Conservation (phyloP, 2,113 vertebrate species). For the Speoplatyrhinus poulsoni region DNA sequence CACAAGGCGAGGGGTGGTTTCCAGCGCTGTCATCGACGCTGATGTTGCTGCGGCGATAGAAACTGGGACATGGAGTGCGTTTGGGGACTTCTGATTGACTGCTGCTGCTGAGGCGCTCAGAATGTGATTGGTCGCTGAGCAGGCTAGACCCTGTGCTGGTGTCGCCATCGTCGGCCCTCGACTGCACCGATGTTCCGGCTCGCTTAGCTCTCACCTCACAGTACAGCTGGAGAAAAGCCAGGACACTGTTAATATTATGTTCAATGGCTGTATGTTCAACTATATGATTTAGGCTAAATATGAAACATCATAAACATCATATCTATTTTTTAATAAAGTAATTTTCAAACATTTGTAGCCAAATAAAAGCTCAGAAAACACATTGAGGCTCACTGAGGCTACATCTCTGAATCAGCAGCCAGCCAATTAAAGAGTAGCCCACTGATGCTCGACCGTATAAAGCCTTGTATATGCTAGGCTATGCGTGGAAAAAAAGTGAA, state of each 20-base stretch:
- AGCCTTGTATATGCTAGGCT: not conserved
- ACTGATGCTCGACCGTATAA: no score
- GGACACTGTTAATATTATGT: not conserved
- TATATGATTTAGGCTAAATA: no score
- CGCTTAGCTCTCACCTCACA: slow-evolving; percentile 88
- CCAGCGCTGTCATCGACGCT: slow-evolving; percentile 4
- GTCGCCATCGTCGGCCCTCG: slow-evolving; percentile 48
- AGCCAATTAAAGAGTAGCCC: slow-evolving; percentile 31
- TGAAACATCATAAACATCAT: no score
- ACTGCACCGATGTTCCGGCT: slow-evolving; percentile 70
- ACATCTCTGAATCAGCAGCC: slow-evolving; percentile 19
- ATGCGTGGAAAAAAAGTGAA: not conserved
- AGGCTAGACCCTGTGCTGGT: slow-evolving; percentile 66
- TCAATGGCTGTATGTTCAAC: not conserved
- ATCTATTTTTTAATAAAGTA: no score
- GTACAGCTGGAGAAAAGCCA: slow-evolving; percentile 81
- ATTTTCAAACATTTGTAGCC: no score
- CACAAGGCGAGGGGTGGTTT: slow-evolving; percentile 9
- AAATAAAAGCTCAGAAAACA: no score
- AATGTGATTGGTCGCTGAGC: slow-evolving; percentile 60
- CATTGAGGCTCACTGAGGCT: slow-evolving; percentile 29
- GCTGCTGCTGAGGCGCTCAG: slow-evolving; percentile 61
- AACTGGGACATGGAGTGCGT: slow-evolving; percentile 30
- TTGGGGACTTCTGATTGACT: slow-evolving; percentile 57
- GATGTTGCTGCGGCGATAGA: slow-evolving; percentile 32